Percentiles rank a stretch among this genome's conserved stretches.
These are phyloP conservation scores for Grammomys dolichurus DNA, from an alignment of 2,113 vertebrate genomes.

Conservation along the genomic window DNA sequence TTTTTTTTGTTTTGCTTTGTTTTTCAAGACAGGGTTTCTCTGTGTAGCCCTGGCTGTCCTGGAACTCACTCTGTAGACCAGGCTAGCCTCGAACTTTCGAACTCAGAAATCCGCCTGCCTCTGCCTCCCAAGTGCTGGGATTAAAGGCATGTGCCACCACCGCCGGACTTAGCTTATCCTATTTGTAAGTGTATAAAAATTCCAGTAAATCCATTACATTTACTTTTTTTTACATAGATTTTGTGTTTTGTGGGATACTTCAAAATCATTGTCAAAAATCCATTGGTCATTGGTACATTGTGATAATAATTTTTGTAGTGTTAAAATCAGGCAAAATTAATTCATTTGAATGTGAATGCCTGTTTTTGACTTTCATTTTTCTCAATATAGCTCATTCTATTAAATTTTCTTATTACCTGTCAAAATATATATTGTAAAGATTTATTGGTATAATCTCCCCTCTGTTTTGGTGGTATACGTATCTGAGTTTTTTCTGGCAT, in stretches of 20 bases:
- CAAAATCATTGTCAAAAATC: neutral
- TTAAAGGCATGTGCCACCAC: no score
- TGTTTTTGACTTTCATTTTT: neutral
- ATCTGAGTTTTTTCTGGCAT: neutral
- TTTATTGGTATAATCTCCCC: neutral
- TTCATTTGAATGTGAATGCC: neutral
- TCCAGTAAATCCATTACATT: neutral
- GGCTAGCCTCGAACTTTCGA: no score
- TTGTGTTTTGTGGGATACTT: neutral
- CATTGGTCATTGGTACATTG: neutral
- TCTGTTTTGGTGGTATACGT: neutral
- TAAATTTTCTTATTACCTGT: neutral
- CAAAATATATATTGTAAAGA: neutral
- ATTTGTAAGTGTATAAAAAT: neutral
- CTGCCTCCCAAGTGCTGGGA: no score
- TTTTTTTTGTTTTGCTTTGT: no score
- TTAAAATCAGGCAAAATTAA: neutral
- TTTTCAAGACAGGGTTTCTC: no score
- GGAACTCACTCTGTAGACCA: no score
- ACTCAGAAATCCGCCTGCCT: no score
- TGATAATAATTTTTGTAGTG: neutral
- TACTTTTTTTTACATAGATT: neutral
- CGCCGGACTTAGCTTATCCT: neutral
- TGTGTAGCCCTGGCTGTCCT: no score
- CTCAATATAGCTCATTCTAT: neutral